Conservation (phyloP, 2,797 vertebrate genomes). For the Sparus aurata region DNA sequence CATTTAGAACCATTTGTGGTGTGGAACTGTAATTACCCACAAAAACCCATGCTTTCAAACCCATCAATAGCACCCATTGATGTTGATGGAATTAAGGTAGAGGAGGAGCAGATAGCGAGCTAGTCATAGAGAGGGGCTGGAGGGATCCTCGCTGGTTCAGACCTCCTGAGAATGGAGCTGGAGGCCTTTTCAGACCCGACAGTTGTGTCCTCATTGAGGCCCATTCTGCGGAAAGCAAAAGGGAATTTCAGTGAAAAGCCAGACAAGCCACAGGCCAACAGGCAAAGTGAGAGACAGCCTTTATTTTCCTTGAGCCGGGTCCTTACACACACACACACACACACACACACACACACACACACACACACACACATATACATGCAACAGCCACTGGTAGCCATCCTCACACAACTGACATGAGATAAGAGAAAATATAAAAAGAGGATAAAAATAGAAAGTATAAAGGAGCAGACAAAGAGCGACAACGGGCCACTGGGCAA, state of each 20-base stretch:
- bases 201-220: conserved; percentile 44
- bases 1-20: conserved; percentile 82
- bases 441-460: no score
- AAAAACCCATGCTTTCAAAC: conserved; percentile 72
- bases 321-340: not conserved
- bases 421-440: no score
- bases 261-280: conserved; percentile 26
- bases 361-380: not conserved
- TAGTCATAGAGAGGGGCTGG: conserved; percentile 19
- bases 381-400: not conserved
- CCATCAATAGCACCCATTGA: conserved; percentile 63
- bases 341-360: not conserved
- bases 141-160: conserved; percentile 40
- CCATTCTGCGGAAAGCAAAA: conserved; percentile 33
- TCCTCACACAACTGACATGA: not conserved
- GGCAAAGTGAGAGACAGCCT: conserved; percentile 2
- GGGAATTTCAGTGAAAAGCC: conserved; percentile 40
- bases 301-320: conserved; percentile 10
- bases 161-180: conserved; percentile 33
- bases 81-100: conserved; percentile 67
- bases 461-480: not conserved
- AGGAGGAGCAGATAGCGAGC: conserved; percentile 47
- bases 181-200: conserved; percentile 35
- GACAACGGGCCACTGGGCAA: no score
- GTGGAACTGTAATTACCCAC: conserved; percentile 78